phyloP scores from a whole-genome alignment of 2,888 invertebrate species.

The Neoaliturus tenellus region DNA sequence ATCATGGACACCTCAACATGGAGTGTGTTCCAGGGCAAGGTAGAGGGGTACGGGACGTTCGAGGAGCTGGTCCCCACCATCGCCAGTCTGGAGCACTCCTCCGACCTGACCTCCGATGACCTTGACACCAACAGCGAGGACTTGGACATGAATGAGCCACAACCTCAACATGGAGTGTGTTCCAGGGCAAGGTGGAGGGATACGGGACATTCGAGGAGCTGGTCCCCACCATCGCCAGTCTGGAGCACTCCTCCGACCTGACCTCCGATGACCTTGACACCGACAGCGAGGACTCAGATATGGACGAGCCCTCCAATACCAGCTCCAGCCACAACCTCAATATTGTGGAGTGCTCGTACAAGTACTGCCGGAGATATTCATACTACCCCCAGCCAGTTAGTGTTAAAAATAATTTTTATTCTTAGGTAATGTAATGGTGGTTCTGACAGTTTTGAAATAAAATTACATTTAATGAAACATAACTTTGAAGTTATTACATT shows the following conservation, averaged over 20 bases:
- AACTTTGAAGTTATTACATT: too few relatives aligned
- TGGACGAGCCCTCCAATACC: conserved; percentile 41
- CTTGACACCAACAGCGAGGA: conserved; percentile 54
- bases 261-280: conserved; percentile 55
- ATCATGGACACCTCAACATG: too few relatives aligned
- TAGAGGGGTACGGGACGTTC: conserved; percentile 53
- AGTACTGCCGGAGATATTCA: conserved; percentile 54
- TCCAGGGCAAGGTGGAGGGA: conserved; percentile 52
- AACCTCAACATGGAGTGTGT: not conserved
- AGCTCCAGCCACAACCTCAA: conserved; percentile 50
- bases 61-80: conserved; percentile 37
- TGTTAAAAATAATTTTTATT: too few relatives aligned
- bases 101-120: conserved; percentile 52
- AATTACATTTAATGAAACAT: too few relatives aligned
- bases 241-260: conserved; percentile 47
- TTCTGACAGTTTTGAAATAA: too few relatives aligned
- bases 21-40: conserved; percentile 39
- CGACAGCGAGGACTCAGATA: conserved; percentile 51
- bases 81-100: conserved; percentile 36
- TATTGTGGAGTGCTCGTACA: conserved; percentile 52
- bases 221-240: conserved; percentile 6
- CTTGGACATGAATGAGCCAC: conserved; percentile 49
- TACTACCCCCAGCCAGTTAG: conserved; percentile 54
- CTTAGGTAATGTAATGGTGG: too few relatives aligned
- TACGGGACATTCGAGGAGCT: conserved; percentile 51